Evolutionary conservation across 64 coral and sea anemone species (phyloP).

Genomic region (Montipora sp.): DNA sequence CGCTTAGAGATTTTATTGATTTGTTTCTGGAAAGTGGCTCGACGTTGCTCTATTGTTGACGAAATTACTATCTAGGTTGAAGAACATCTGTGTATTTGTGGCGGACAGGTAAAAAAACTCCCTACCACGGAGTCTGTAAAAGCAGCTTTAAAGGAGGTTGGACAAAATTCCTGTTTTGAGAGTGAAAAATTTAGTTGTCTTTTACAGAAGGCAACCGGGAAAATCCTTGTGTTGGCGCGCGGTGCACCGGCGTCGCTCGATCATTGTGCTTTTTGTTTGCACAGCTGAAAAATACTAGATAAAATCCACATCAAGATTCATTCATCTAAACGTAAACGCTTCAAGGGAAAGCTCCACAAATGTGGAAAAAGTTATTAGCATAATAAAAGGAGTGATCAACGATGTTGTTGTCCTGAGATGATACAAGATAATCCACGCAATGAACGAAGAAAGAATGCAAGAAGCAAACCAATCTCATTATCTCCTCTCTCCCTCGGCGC

Average conservation of each 20-base stretch:
- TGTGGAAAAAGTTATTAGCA: background rate
- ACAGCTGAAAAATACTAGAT: conserved; percentile 38
- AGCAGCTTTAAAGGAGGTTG: too few species aligned
- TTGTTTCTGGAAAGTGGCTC: conserved; percentile 45
- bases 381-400: background rate
- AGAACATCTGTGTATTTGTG: conserved; percentile 7
- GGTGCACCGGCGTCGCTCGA: background rate
- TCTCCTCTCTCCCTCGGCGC: background rate
- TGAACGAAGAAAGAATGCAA: conserved; percentile 8
- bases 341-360: background rate
- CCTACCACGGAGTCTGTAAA: background rate
- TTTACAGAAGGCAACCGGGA: background rate
- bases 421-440: background rate
- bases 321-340: background rate
- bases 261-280: conserved; percentile 4
- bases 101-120: conserved; percentile 17
- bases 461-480: background rate
- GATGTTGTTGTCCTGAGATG: background rate
- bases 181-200: background rate
- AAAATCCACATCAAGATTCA: conserved; percentile 23
- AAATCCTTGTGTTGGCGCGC: background rate
- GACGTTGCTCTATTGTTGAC: conserved; percentile 26
- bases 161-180: background rate
- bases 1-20: conserved; percentile 11
- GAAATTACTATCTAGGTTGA: conserved; percentile 15